Evolutionary conservation across 2,113 vertebrate species (phyloP).

Genomic region (Phrynocephalus versicolor): DNA sequence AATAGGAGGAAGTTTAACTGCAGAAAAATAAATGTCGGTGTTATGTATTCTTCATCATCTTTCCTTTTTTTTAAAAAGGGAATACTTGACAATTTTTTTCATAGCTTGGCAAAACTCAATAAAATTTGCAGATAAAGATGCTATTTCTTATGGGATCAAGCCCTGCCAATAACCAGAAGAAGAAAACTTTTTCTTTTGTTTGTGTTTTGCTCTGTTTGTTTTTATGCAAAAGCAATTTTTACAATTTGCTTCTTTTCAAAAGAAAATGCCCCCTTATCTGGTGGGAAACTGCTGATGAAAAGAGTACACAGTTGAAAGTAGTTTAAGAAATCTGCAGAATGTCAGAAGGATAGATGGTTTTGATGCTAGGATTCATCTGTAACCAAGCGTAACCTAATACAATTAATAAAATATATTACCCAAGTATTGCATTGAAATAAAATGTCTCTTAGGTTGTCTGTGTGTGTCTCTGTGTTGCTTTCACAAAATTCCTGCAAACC

Average conservation of each 20-base stretch:
- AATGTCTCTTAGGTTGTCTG: background rate
- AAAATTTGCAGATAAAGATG: too few relatives aligned
- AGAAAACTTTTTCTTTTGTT: too few relatives aligned
- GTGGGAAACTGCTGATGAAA: background rate
- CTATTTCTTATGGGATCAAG: too few relatives aligned
- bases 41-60: background rate
- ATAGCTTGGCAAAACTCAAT: too few relatives aligned
- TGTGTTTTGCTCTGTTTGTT: background rate
- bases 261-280: background rate
- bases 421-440: background rate
- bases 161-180: too few relatives aligned
- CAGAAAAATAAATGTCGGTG: background rate
- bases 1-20: background rate
- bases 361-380: background rate
- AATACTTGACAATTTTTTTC: too few relatives aligned
- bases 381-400: background rate
- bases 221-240: too few relatives aligned
- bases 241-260: background rate
- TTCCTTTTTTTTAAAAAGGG: too few relatives aligned
- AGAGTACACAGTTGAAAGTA: background rate
- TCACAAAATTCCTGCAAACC: background rate
- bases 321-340: background rate
- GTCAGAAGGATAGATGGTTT: background rate
- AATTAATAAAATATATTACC: too few relatives aligned
- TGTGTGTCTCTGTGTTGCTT: background rate